These are phyloP conservation scores for Drosophila micromelanica DNA, from an alignment of 1,140 invertebrate genomes.

Conservation along the genomic window DNA sequence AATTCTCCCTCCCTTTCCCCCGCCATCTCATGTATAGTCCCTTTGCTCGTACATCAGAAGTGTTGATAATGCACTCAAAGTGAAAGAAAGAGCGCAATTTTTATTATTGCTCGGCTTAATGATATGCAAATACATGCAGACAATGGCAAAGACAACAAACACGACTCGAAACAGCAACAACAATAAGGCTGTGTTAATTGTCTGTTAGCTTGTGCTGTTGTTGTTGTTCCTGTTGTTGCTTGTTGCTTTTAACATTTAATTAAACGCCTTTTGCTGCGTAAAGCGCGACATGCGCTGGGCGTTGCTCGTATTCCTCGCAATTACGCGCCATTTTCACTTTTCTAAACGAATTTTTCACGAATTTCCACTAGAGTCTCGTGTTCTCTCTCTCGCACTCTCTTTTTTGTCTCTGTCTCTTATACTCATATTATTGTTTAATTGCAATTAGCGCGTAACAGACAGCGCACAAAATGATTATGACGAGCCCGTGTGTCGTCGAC, in stretches of 20 bases:
- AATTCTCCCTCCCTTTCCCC: slow-evolving; percentile 9
- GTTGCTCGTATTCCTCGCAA: slow-evolving; percentile 33
- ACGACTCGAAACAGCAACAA: slow-evolving; percentile 27
- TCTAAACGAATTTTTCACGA: slow-evolving; percentile 62
- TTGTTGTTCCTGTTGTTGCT: slow-evolving; percentile 40
- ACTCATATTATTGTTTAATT: slow-evolving; percentile 65
- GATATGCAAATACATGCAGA: slow-evolving; percentile 74
- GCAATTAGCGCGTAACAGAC: slow-evolving; percentile 56
- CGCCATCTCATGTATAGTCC: background rate
- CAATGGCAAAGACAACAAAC: slow-evolving; percentile 58
- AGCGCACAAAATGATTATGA: slow-evolving; percentile 54
- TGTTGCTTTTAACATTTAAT: slow-evolving; percentile 76
- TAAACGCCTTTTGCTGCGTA: slow-evolving; percentile 75
- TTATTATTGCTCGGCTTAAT: slow-evolving; percentile 65
- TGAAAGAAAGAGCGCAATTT: slow-evolving; percentile 41
- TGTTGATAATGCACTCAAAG: slow-evolving; percentile 73
- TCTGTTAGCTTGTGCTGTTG: slow-evolving; percentile 30
- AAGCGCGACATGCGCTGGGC: slow-evolving; percentile 53
- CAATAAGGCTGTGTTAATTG: slow-evolving; percentile 62
- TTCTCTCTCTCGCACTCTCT: background rate
- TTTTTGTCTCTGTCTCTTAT: background rate
- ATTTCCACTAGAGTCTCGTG: slow-evolving; percentile 10
- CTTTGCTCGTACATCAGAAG: slow-evolving; percentile 40
- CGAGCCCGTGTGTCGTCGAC: slow-evolving; percentile 50
- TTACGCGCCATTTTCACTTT: slow-evolving; percentile 76